A percentile compares a stretch with the other conserved stretches of the same genome.
Evolutionary conservation across 2,888 invertebrate genomes (phyloP).

Genomic region (Xylota sylvarum): DNA sequence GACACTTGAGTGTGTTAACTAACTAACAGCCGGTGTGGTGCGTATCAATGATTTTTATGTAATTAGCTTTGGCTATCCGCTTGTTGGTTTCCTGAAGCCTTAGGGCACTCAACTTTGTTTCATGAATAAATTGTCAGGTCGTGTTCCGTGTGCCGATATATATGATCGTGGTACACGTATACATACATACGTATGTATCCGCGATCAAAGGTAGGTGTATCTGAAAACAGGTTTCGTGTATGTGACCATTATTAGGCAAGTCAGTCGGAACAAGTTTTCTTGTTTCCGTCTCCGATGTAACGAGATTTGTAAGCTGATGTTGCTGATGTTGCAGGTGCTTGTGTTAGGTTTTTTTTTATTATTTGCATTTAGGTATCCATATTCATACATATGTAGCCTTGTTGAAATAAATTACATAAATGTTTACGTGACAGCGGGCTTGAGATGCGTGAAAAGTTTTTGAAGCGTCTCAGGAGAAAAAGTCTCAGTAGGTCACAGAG

Average conservation of each 20-base stretch:
- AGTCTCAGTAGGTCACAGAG: neutral
- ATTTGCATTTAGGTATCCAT: constrained; percentile 56
- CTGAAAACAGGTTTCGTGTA: constrained; percentile 46
- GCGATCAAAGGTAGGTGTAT: neutral
- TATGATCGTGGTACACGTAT: neutral
- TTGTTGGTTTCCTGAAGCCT: constrained; percentile 60
- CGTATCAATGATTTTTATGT: constrained; percentile 34
- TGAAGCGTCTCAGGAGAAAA: neutral
- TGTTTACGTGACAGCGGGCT: constrained; percentile 30
- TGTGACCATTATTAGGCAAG: constrained; percentile 52
- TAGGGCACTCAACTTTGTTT: constrained; percentile 59
- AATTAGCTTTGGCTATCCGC: constrained; percentile 56
- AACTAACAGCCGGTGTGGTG: constrained; percentile 31
- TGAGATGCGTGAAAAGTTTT: neutral
- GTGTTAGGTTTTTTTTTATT: constrained; percentile 5
- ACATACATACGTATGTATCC: no score
- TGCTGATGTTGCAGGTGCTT: constrained; percentile 28
- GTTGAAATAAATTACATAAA: constrained; percentile 42
- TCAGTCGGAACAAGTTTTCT: constrained; percentile 61
- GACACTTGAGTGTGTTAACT: constrained; percentile 34
- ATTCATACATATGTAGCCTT: constrained; percentile 33
- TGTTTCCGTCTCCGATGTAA: constrained; percentile 60
- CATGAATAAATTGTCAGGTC: neutral
- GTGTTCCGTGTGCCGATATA: constrained; percentile 30
- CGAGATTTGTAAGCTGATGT: constrained; percentile 7